A percentile compares a stretch with the other conserved stretches of the same genome.
These are phyloP conservation scores for Epizoanthus rinbou DNA, from an alignment of 92 coral and sea anemone species.

Conservation along the genomic window DNA sequence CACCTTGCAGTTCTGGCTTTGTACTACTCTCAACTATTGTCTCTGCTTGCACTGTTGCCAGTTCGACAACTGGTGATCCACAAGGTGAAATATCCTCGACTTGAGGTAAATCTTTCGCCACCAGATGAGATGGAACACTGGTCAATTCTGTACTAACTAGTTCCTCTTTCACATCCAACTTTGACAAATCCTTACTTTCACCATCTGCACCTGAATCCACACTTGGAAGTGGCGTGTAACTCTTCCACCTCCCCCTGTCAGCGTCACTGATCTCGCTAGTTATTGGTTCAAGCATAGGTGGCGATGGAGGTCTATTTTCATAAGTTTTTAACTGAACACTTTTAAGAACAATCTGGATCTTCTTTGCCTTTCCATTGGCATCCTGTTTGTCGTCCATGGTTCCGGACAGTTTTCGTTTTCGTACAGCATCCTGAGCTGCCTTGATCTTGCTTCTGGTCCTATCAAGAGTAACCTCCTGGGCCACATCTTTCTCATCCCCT, in stretches of 20 bases:
- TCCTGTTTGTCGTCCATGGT: conserved; percentile 66
- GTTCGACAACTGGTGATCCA: conserved; percentile 72
- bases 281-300: conserved; percentile 8
- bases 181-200: background rate
- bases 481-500: conserved; percentile 71
- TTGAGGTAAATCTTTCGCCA: conserved; percentile 64
- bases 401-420: conserved; percentile 72
- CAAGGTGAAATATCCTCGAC: conserved; percentile 97
- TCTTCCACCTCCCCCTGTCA: conserved; percentile 30
- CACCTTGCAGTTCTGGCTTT: conserved; percentile 30
- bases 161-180: conserved; percentile 56
- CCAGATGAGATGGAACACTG: conserved; percentile 5
- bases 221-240: conserved; percentile 1
- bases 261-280: conserved; percentile 32
- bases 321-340: conserved; percentile 55
- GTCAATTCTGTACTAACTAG: conserved; percentile 22
- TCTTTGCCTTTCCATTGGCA: conserved; percentile 55
- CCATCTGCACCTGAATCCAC: conserved; percentile 12
- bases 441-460: conserved; percentile 60
- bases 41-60: conserved; percentile 29
- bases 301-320: conserved; percentile 35
- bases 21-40: conserved; percentile 43
- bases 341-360: conserved; percentile 67
- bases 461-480: conserved; percentile 71
- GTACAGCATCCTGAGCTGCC: conserved; percentile 72